Evolutionary conservation across 2,888 invertebrate species (phyloP).

Genomic region (Zootermopsis nevadensis): DNA sequence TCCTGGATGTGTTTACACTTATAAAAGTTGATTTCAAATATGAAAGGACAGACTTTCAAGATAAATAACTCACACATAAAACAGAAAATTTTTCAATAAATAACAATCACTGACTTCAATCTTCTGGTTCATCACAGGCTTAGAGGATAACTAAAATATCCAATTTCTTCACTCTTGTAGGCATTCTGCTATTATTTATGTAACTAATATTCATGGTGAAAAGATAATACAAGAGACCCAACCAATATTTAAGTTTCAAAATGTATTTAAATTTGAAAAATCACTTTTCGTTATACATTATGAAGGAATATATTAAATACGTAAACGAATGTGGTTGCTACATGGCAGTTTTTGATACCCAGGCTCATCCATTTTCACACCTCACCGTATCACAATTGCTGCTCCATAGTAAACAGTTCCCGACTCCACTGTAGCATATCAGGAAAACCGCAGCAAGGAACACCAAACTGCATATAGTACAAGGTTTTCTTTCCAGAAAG

Average conservation of each 20-base stretch:
- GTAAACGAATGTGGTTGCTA: background rate
- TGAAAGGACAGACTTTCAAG: background rate
- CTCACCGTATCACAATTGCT: slow-evolving; percentile 75
- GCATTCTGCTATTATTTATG: background rate
- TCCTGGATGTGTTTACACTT: background rate
- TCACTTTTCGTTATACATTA: background rate
- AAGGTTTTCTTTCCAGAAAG: slow-evolving; percentile 96
- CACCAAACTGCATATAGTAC: slow-evolving; percentile 95
- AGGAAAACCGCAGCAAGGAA: slow-evolving; percentile 93
- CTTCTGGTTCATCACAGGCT: background rate
- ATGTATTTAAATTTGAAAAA: background rate
- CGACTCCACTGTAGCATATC: slow-evolving; percentile 95
- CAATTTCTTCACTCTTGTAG: background rate
- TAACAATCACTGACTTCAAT: background rate
- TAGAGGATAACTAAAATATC: background rate
- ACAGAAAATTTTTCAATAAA: background rate
- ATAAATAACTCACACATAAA: background rate
- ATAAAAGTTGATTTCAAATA: background rate
- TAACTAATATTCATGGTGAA: background rate
- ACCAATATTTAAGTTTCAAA: background rate
- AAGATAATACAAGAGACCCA: background rate
- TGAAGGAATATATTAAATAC: background rate
- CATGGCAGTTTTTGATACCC: background rate
- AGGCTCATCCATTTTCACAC: slow-evolving; percentile 63
- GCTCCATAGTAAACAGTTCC: slow-evolving; percentile 94